Evolutionary conservation across 2,113 vertebrate species (phyloP), one percentile per base, ranked within the genome.

Genomic region (Anthoscopus minutus): DNA sequence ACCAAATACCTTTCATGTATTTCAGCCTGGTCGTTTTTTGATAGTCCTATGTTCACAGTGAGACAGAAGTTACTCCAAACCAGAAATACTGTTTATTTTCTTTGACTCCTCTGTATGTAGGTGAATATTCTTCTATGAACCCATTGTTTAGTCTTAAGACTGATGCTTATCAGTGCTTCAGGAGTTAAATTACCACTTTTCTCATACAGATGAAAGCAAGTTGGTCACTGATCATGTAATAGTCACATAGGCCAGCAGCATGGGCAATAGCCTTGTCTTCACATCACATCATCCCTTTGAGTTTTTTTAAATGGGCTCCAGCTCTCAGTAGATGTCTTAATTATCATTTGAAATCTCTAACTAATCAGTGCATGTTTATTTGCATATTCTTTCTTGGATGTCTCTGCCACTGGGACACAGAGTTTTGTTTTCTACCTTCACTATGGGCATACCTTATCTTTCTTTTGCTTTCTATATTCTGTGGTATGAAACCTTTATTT

Each of bases 371-470:
- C 7, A 10, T 3, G 25, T 21, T 73, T 12, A 65, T 61, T 57
- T 88, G 51, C 24, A 50, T 57, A 42, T 82, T 33, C 10, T 61
- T 67, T 48, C 53, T 54, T 60, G 15, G 18, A 24, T 38, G 7
- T 33, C 38, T 72, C 47, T 77, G 9, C 31, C n/a, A 30, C 11
- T 77, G 28, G 30, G 25, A 64, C 6, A 21, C 2, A 64, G 18
- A 25, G 5, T 69, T 85, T 15, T 65, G 12, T 74, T 82, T 79
- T 76, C 37, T 25, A 24, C 23, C 6, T 81, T 91, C 15, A 27
- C 19, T 22, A 6, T 0, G 3, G 31, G 6, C 17, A 61, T 40
- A 18, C 1, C 3, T 18, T 47, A 48, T 18, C 25, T 73, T n/a
- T 67, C 15, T 44, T 85, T 71, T 51, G 35, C 24, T 53, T 81